These are phyloP conservation scores for Malacosoma neustria DNA, from an alignment of 2,888 invertebrate genomes.

Conservation along the genomic window DNA sequence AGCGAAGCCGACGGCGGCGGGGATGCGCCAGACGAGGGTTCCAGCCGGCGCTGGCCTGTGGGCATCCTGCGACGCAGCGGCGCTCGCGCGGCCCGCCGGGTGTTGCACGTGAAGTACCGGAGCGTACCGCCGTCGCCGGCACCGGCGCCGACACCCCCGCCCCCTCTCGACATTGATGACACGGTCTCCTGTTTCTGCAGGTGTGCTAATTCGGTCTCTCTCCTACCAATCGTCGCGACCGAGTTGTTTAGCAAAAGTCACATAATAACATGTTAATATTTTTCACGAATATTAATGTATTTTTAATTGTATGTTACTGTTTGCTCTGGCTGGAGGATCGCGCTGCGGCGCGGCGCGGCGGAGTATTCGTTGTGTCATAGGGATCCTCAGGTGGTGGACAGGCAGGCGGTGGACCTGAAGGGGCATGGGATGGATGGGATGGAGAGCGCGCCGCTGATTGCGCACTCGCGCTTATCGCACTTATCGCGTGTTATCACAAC, in stretches of 20 bases:
- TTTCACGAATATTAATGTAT: too few species aligned
- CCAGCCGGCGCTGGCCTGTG: constrained; percentile 44
- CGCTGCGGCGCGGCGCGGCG: background rate
- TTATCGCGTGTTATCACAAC: constrained; percentile 36
- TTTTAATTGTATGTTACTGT: background rate
- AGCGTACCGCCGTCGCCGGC: constrained; percentile 38
- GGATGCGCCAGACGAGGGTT: constrained; percentile 20
- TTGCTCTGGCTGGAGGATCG: background rate
- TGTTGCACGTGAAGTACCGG: constrained; percentile 57
- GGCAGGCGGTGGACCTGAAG: too few species aligned
- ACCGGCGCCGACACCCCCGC: constrained; percentile 26
- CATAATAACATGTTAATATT: too few species aligned
- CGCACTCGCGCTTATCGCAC: constrained; percentile 25
- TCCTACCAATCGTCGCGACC: background rate
- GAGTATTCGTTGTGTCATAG: too few species aligned
- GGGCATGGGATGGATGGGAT: too few species aligned
- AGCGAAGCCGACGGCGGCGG: constrained; percentile 25
- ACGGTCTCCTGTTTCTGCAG: constrained; percentile 89
- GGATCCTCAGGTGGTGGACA: too few species aligned
- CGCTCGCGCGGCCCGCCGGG: constrained; percentile 46
- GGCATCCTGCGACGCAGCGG: constrained; percentile 53
- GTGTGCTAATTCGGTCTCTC: constrained; percentile 51
- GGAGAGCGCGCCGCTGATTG: constrained; percentile 1
- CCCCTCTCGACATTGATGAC: constrained; percentile 78
- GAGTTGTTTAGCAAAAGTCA: too few species aligned